phyloP scores from a whole-genome alignment of 2,797 vertebrate genomes.

The Coregonus ussuriensis region DNA sequence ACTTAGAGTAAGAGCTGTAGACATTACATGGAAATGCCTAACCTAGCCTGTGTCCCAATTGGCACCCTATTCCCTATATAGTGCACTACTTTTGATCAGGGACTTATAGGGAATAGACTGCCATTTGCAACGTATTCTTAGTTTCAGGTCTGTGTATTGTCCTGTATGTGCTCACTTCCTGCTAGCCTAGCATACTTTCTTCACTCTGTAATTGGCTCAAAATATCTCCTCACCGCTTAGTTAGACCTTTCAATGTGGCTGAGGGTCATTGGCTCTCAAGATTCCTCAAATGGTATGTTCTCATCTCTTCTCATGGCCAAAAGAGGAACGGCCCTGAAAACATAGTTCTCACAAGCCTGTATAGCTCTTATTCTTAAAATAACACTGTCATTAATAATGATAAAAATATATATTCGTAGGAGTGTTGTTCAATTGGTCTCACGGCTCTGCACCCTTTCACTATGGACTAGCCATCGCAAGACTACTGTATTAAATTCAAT shows the following conservation, averaged over 20 bases:
- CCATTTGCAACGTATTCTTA: slow-evolving; percentile 13
- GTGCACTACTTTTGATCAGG: not conserved
- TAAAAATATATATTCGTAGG: not conserved
- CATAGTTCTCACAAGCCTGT: slow-evolving; percentile 19
- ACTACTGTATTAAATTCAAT: no score
- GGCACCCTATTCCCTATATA: not conserved
- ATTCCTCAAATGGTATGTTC: slow-evolving; percentile 61
- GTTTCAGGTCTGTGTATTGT: slow-evolving; percentile 58
- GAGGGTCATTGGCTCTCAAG: slow-evolving; percentile 58
- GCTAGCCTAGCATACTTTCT: slow-evolving; percentile 59
- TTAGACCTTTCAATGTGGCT: slow-evolving; percentile 50
- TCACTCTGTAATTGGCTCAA: slow-evolving; percentile 69
- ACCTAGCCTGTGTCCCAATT: not conserved
- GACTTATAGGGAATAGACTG: not conserved
- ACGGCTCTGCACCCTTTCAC: no score
- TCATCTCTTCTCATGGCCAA: slow-evolving; percentile 43
- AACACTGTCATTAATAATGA: not conserved
- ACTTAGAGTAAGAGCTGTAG: not conserved
- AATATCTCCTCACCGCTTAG: slow-evolving; percentile 63
- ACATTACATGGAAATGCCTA: not conserved
- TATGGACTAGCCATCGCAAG: no score
- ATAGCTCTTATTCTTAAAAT: not conserved
- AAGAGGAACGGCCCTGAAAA: slow-evolving; percentile 31
- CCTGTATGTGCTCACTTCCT: slow-evolving; percentile 64
- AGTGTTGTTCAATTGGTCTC: not conserved